Evolutionary conservation across 2,797 vertebrate species (phyloP).

Genomic region (Emys orbicularis): DNA sequence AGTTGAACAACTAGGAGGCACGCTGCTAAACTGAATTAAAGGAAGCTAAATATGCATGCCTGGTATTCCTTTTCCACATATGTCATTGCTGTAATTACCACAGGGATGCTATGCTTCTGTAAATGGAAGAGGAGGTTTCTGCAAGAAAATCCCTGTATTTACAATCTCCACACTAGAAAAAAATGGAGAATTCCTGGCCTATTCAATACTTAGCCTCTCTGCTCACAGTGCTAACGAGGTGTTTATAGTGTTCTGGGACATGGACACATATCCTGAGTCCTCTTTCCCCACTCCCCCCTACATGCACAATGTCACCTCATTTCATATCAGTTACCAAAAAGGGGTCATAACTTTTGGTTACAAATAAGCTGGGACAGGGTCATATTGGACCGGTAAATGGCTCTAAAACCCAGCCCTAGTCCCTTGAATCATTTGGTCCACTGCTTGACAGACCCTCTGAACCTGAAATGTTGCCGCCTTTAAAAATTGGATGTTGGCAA

Average conservation of each 20-base stretch:
- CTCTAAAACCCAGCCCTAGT: neutral
- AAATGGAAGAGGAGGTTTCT: neutral
- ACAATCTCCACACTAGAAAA: neutral
- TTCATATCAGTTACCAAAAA: neutral
- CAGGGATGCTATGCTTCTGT: neutral
- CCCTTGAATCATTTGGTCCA: neutral
- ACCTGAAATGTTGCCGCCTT: neutral
- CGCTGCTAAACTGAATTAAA: neutral
- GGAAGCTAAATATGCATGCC: neutral
- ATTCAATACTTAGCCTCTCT: neutral
- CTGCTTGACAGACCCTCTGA: neutral
- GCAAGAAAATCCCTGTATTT: neutral
- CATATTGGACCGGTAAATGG: conserved; percentile 6
- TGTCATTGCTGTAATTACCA: accelerated
- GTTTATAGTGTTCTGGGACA: neutral
- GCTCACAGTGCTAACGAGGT: conserved; percentile 26
- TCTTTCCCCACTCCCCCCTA: neutral
- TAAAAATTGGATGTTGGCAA: neutral
- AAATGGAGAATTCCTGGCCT: neutral
- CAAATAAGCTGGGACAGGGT: neutral
- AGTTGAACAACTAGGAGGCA: accelerated
- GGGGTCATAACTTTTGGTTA: neutral
- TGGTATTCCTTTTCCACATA: neutral
- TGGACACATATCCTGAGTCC: neutral
- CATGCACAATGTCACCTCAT: neutral